A percentile compares a stretch with the other conserved stretches of the same genome.
Evolutionary conservation across 2,888 invertebrate species (phyloP).

Genomic region (Drosophila helvetica): DNA sequence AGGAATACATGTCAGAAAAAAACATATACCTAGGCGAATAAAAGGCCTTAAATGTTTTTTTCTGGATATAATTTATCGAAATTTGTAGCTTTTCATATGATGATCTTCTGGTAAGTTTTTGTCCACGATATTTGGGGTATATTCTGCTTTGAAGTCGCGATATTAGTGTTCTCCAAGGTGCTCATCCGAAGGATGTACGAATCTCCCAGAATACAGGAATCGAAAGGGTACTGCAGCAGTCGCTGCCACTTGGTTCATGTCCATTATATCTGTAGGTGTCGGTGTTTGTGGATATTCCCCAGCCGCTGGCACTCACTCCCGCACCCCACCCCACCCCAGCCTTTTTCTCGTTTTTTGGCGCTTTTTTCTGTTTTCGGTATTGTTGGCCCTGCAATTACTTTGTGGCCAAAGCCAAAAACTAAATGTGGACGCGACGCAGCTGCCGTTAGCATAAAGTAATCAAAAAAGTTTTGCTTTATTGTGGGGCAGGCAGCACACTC

Average conservation of each 20-base stretch:
- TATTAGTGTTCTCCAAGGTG: too few relatives aligned
- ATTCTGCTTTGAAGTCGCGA: too few relatives aligned
- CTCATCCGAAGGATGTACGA: too few relatives aligned
- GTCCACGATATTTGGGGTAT: too few relatives aligned
- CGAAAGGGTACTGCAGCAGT: conserved; percentile 7
- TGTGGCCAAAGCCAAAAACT: conserved; percentile 58
- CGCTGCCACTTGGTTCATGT: conserved; percentile 9
- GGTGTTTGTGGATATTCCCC: not conserved
- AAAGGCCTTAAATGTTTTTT: too few relatives aligned
- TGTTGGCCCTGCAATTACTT: conserved; percentile 59
- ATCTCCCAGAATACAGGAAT: too few relatives aligned
- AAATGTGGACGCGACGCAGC: conserved; percentile 70
- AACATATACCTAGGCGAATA: too few relatives aligned
- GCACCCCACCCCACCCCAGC: not conserved
- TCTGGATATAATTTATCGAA: too few relatives aligned
- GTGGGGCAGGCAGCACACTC: conserved; percentile 54
- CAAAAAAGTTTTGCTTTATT: conserved; percentile 80
- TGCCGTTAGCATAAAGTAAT: conserved; percentile 80
- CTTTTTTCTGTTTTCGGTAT: not conserved
- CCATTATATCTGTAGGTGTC: not conserved
- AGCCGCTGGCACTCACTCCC: not conserved
- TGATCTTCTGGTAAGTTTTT: too few relatives aligned
- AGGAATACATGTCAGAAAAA: too few relatives aligned
- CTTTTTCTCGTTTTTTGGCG: not conserved
- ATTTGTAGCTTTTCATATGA: too few relatives aligned